Evolutionary conservation across 2,113 vertebrate species (phyloP), one percentile per base, ranked within the genome.

Genomic region (Mus spicilegus): DNA sequence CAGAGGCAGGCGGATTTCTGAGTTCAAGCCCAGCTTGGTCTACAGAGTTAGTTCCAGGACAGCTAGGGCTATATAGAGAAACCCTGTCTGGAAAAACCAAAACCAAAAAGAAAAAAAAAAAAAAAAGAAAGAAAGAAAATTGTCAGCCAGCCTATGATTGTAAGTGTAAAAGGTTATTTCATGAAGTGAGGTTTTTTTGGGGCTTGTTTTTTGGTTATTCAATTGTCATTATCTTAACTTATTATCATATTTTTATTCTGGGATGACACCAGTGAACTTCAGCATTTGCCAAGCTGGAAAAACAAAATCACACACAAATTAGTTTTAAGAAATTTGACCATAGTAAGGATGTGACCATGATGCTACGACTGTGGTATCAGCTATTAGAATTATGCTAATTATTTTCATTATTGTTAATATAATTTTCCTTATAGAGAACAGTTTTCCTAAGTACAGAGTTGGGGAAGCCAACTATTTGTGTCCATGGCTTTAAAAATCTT

Each of bases 321-420:
- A 33, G 56, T 89, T 85, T 91, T 81, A 81, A 85, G 87, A 84
- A 77, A 78, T 30, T 33, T 56, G 28, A 76, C 9, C 75, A 4
- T 69, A 85, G 70, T 80, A 89, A 85, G 46, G n/a, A 86, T 22
- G 11, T 51, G 63, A 87, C 84, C 24, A 33, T 30, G 61, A 36
- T 24, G 19, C 3, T 30, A 87, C 92, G 91, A 94, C 76, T 56
- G 91, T 94, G 90, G 82, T 95, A 69, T 26, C 85, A 86, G 24
- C 30, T 93, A 95, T 95, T 78, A 61, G 91, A 93, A 87, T 30
- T 58, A 96, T 54, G 77, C 12, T 94, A 73, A 94, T 96, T 76
- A 87, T 81, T 96, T 96, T 93, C 96, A 93, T 82, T 95, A 87
- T 91, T 56, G 3, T 84, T 95, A 88, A 95, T 96, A 78, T 94